Conservation (phyloP, 1,140 invertebrate species). For the Saccostrea cuccullata region DNA sequence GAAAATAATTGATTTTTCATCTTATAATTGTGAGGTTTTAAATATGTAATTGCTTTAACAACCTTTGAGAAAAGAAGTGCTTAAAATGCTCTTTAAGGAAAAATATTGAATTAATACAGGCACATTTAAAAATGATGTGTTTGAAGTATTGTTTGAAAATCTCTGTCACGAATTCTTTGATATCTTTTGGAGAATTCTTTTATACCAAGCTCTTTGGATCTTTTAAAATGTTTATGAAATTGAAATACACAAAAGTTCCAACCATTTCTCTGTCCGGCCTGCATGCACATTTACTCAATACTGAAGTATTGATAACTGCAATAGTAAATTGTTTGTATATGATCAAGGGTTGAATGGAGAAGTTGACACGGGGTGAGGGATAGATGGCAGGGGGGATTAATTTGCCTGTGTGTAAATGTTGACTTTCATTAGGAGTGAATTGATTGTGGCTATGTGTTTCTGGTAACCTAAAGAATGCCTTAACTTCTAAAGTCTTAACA, state of each 20-base stretch:
- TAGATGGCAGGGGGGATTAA: conserved; percentile 6
- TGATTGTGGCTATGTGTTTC: background rate
- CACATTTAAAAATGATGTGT: background rate
- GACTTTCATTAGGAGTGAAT: background rate
- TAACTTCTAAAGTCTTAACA: background rate
- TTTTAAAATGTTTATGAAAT: background rate
- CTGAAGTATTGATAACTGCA: conserved; percentile 4
- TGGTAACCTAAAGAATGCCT: background rate
- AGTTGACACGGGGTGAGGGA: conserved; percentile 10
- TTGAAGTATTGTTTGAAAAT: background rate
- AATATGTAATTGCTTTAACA: conserved; percentile 9
- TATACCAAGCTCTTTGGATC: background rate
- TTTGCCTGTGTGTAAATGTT: conserved; percentile 12
- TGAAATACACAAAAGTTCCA: background rate
- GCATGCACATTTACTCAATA: background rate
- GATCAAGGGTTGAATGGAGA: background rate
- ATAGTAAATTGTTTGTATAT: conserved; percentile 13
- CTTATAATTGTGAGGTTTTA: background rate
- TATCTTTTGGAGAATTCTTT: background rate
- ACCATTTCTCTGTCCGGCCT: background rate
- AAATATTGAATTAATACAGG: background rate
- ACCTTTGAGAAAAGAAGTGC: background rate
- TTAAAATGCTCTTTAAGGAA: background rate
- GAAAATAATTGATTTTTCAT: conserved; percentile 29
- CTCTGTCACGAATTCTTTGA: background rate